A percentile compares a stretch with the other conserved stretches of the same genome.
Conservation (phyloP, 1,140 invertebrate species). For the Campoletis sonorensis region DNA sequence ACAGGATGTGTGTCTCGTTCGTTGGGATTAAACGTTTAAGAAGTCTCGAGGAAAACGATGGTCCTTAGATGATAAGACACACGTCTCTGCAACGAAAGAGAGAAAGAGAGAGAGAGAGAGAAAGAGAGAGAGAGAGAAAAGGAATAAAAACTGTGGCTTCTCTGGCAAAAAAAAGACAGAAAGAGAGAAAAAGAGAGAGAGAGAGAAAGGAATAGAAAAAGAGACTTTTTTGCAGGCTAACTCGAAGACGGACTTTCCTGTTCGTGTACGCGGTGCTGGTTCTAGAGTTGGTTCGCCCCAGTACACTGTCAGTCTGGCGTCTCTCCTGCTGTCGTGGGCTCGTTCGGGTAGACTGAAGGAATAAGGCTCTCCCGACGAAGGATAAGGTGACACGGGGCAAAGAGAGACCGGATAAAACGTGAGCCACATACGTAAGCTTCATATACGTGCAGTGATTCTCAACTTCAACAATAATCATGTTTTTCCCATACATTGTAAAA, state of each 20-base stretch:
- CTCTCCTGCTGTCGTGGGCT: constrained; percentile 27
- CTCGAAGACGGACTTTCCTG: constrained; percentile 52
- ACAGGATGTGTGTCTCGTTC: constrained; percentile 1
- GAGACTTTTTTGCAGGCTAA: constrained; percentile 45
- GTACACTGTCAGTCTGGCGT: constrained; percentile 46
- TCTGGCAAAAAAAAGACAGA: too few species aligned
- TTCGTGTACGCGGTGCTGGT: constrained; percentile 39
- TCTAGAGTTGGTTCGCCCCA: constrained; percentile 14
- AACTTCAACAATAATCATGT: constrained; percentile 4
- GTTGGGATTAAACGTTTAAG: constrained; percentile 24
- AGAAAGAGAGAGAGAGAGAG: too few species aligned
- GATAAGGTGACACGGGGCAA: constrained; percentile 44
- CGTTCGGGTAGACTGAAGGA: constrained; percentile 38
- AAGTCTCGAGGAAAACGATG: background rate
- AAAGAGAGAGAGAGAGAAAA: background rate
- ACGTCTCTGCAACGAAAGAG: background rate
- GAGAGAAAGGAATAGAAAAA: constrained; percentile 25
- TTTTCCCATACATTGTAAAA: background rate
- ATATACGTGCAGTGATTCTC: constrained; percentile 40
- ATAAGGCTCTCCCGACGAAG: constrained; percentile 18
- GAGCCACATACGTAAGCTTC: constrained; percentile 51
- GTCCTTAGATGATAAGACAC: constrained; percentile 41
- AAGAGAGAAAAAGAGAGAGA: background rate
- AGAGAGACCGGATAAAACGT: constrained; percentile 51
- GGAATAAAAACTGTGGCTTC: background rate